phyloP scores from a whole-genome alignment of 2,797 vertebrate species.

The Smutsia temminckii region DNA sequence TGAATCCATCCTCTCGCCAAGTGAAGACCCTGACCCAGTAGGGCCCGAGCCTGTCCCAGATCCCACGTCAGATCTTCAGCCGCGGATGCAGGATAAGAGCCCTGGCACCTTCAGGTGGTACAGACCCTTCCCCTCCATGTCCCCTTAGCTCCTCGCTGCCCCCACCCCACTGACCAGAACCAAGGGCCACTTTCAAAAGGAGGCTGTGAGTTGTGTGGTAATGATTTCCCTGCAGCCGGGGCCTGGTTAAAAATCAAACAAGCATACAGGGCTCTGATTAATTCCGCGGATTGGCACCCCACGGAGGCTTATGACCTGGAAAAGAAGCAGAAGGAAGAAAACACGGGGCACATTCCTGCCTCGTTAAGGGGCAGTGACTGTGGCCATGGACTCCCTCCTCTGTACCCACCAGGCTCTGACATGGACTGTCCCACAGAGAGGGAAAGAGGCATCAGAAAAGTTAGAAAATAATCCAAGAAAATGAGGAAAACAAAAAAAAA shows the following conservation, averaged over 20 bases:
- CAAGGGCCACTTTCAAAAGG: background rate
- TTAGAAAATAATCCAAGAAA: background rate
- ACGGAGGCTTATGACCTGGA: background rate
- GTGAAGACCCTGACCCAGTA: background rate
- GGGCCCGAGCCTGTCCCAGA: too few relatives aligned
- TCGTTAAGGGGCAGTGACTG: background rate
- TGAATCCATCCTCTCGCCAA: background rate
- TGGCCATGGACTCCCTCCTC: background rate
- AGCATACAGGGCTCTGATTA: background rate
- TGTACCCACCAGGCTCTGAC: background rate
- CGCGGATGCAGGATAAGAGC: too few relatives aligned
- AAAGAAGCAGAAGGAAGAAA: background rate
- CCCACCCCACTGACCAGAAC: background rate
- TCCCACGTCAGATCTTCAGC: background rate
- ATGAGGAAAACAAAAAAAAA: background rate
- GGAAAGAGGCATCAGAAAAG: background rate
- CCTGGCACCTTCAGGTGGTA: too few relatives aligned
- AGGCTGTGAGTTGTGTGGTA: background rate
- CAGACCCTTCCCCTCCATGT: accelerated
- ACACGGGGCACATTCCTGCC: accelerated
- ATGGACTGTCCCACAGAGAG: background rate
- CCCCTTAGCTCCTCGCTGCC: accelerated
- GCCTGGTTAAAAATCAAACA: conserved; percentile 14
- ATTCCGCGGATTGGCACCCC: background rate
- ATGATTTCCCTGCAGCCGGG: background rate